Conservation (phyloP, 2,113 vertebrate species). For the Fukomys damarensis region DNA sequence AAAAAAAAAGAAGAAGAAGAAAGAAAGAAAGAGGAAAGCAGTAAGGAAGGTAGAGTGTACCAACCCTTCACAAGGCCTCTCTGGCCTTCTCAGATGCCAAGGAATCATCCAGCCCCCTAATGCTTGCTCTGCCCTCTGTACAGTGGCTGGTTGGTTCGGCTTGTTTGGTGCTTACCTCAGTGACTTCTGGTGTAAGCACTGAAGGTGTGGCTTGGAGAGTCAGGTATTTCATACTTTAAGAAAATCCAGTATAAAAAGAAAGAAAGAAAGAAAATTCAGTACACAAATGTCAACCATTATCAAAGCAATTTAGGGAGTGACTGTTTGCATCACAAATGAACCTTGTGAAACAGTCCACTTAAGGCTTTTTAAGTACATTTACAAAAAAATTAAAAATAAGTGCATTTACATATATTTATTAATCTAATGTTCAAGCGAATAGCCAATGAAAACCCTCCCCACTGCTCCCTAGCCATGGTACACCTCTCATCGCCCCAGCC, state of each 20-base stretch:
- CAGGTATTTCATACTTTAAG: constrained; percentile 66
- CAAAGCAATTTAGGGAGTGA: constrained; percentile 78
- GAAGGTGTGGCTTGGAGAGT: constrained; percentile 71
- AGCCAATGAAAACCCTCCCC: background rate
- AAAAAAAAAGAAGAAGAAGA: too few relatives aligned
- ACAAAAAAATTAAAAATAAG: constrained; percentile 64
- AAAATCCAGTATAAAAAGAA: constrained; percentile 31
- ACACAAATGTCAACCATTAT: constrained; percentile 73
- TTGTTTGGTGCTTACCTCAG: constrained; percentile 60
- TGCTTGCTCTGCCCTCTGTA: background rate
- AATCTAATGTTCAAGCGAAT: constrained; percentile 33
- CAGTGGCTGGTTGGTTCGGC: too few relatives aligned
- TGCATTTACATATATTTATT: constrained; percentile 27
- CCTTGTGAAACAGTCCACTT: constrained; percentile 48
- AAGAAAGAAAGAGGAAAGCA: too few relatives aligned
- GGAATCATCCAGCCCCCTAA: too few relatives aligned
- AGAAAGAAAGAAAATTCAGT: constrained; percentile 42
- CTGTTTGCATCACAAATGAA: constrained; percentile 58
- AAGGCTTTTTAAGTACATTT: constrained; percentile 33
- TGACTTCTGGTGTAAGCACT: constrained; percentile 46
- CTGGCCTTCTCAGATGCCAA: background rate
- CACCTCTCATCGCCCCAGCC: background rate
- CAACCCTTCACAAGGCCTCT: background rate
- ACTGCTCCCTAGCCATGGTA: background rate
- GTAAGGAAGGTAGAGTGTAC: background rate